Evolutionary conservation across 2,797 vertebrate species (phyloP), one percentile per base, ranked within the genome.

Genomic region (Dromococcyx pavoninus): DNA sequence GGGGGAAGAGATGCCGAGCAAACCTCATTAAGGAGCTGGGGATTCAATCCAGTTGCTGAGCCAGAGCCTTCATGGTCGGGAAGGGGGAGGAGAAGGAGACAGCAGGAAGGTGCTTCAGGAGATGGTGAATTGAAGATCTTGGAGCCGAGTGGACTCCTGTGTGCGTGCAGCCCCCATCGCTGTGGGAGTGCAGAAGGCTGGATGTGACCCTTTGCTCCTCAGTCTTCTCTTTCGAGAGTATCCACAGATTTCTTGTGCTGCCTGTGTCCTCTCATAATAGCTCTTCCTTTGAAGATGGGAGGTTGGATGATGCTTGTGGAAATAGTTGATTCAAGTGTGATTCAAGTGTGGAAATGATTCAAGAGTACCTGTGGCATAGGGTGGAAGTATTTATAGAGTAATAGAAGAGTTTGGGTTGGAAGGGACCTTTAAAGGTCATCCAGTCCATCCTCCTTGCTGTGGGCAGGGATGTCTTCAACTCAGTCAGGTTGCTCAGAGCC

Each of bases 141-240:
- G 58, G 58, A 66, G 35, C 41, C 1, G 1, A 2, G 39, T 13
- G 54, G 48, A 6, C 48, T 60, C 10, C 12, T 15, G 0, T 0
- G 3, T 25, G 35, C 17, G 9, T 1, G 2, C 56, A 32, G 27
- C n/a, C 25, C 46, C 2, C 7, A 50, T 25, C 24, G 0, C 1
- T 17, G 41, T 22, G 70, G 37, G 32, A 30, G 10, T 6, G 43
- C 39, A 33, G 35, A 15, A n/a, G 39, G 66, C 19, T 81, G 66
- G 33, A 53, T 48, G 39, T 58, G 70, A 6, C 54, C 37, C 37
- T 62, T 75, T 76, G 75, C 50, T 67, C 21, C 61, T 64, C 19
- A 3, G 0, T 44, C 39, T 64, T 33, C 48, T 56, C 61, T 54
- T 46, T 8, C 1, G 1, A 9, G 9, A 22, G 30, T 23, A 4